Evolutionary conservation across 2,888 invertebrate genomes (phyloP).

Genomic region (Eupsilia transversa): DNA sequence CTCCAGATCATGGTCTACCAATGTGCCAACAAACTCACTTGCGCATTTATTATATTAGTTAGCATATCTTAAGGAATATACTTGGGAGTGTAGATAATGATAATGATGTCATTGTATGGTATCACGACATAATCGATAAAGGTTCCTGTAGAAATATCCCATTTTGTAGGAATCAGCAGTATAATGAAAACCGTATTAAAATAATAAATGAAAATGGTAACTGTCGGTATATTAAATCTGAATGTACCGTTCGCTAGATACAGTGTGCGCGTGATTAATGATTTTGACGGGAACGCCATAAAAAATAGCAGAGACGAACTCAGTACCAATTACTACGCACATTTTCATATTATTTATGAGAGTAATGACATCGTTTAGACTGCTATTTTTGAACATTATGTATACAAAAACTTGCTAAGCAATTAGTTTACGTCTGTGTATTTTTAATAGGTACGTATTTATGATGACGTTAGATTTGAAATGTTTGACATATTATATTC

Average conservation of each 20-base stretch:
- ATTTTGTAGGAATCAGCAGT: conserved; percentile 1
- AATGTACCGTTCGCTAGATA: conserved; percentile 45
- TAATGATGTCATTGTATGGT: no score
- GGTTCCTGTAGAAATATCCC: not conserved
- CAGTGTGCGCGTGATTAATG: conserved; percentile 59
- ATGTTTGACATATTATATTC: conserved; percentile 26
- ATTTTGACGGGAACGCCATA: conserved; percentile 56
- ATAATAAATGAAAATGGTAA: conserved; percentile 59
- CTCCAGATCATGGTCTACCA: no score
- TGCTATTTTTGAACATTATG: conserved; percentile 32
- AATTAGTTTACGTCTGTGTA: conserved; percentile 51
- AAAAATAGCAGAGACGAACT: conserved; percentile 63
- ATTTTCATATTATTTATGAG: conserved; percentile 50
- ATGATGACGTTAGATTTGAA: conserved; percentile 32
- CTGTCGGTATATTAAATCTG: conserved; percentile 61
- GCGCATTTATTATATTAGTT: no score
- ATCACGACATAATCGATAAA: not conserved
- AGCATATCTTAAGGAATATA: not conserved
- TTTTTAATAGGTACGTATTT: conserved; percentile 37
- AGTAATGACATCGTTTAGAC: conserved; percentile 43
- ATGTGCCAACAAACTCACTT: no score
- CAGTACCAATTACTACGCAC: conserved; percentile 49
- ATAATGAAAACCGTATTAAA: conserved; percentile 38
- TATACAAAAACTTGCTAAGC: conserved; percentile 37
- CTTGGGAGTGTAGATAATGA: not conserved